These are phyloP conservation scores for Palythoa grandis DNA, from an alignment of 92 coral and sea anemone genomes.

Conservation along the genomic window DNA sequence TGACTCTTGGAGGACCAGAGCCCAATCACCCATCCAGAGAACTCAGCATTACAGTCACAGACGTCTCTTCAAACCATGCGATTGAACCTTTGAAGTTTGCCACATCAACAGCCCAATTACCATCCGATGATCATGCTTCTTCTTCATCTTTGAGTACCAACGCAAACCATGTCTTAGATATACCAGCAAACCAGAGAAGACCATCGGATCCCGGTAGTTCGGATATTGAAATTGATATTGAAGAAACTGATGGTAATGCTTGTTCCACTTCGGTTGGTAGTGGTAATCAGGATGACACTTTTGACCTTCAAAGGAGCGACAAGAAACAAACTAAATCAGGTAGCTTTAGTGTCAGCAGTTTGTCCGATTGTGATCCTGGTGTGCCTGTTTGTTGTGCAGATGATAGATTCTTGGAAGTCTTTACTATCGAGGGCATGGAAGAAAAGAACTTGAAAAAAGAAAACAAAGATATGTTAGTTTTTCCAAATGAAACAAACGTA, in stretches of 20 bases:
- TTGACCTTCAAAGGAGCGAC: slow-evolving; percentile 10
- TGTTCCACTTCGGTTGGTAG: not conserved
- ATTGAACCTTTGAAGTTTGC: slow-evolving; percentile 12
- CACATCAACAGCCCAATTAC: not conserved
- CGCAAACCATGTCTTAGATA: slow-evolving; percentile 17
- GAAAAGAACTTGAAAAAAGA: not conserved
- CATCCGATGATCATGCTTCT: not conserved
- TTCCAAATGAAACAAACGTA: no score
- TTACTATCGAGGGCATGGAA: no score
- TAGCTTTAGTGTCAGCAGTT: not conserved
- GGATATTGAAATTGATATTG: slow-evolving; percentile 81
- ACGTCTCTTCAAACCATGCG: slow-evolving; percentile 20
- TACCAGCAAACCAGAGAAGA: slow-evolving; percentile 35
- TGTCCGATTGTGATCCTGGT: no score
- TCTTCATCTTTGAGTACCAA: slow-evolving; percentile 14
- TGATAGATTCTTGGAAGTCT: no score
- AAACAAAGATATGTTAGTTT: not conserved
- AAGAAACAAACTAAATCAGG: not conserved
- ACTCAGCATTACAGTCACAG: slow-evolving; percentile 41
- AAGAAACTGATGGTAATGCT: slow-evolving; percentile 54
- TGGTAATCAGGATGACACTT: slow-evolving; percentile 10
- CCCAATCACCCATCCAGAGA: slow-evolving; percentile 32
- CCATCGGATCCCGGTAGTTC: slow-evolving; percentile 83
- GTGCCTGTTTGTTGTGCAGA: not conserved
- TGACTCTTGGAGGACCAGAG: slow-evolving; percentile 39